Evolutionary conservation across 2,113 vertebrate species (phyloP), one percentile per base, ranked within the genome.

Genomic region (Hymenochirus boettgeri): DNA sequence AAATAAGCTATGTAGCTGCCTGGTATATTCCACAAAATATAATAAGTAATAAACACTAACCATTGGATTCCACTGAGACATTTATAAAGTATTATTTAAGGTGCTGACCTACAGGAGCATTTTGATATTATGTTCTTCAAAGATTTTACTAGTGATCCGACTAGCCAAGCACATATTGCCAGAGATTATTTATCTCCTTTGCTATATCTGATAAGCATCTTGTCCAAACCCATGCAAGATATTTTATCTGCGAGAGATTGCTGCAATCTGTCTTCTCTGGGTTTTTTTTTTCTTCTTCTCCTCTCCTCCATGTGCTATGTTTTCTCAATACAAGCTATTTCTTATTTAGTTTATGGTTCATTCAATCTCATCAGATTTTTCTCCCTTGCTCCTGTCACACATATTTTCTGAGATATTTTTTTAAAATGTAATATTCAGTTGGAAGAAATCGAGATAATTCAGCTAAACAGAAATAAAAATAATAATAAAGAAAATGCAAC

Each of bases 81-180:
- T 12, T 37, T 73, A n/a, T n/a, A 27, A 24, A 37, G 48, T 9
- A 51, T 57, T 72, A 79, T 65, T 63, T 73, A 69, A 39, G 64
- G 65, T 4, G 19, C 42, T 31, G 23, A 3, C 29, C 50, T 39
- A 17, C 5, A 11, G 15, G 70, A 48, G 60, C 7, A 52, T 59
- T 72, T 22, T 26, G 57, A 26, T 27, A 39, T 57, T 29, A 23
- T 52, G 58, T 18, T 27, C 33, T 70, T 53, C 5, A 15, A 56
- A 31, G 62, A 56, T n/a, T 4, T 24, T 67, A 27, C 15, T 65
- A 53, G 59, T 54, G 47, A 74, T 65, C 74, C 60, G 13, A 56
- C 51, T 35, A 54, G 60, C 52, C 55, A 61, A 70, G 54, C 24
- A 70, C 60, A 22, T 0, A 65, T 47, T 53, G 17, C 24, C 35